Evolutionary conservation across 2,888 invertebrate genomes (phyloP), one percentile per base, ranked within the genome.

Genomic region (Sepioteuthis lessoniana): DNA sequence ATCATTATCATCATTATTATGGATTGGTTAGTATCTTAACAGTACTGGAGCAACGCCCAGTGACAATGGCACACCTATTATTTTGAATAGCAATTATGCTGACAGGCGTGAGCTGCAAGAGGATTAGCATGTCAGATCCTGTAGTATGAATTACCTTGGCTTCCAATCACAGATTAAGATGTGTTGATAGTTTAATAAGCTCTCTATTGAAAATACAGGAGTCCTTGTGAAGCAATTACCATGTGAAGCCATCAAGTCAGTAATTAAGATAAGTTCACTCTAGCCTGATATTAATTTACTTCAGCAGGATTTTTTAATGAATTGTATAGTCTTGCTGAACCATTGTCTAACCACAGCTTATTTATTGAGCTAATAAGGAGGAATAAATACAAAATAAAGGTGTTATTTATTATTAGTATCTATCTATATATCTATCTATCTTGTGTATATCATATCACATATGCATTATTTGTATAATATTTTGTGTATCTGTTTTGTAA

Each of bases 111-210:
- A 76, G 76, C 76, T 76, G 76, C 76, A 76, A 76, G 76, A 76
- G 76, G 76, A 76, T 76, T 76, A 76, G 76, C 76, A 76, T 76
- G 76, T 76, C 76, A 76, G n/a, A 76, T 76, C 76, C n/a, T 76
- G 76, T n/a, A 76, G 76, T n/a, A 76, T 13, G 35, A 76, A 76
- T 76, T 76, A 76, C 76, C 76, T 76, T 76, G 76, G 76, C 76
- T 76, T 76, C 76, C 76, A 76, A 76, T 76, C 76, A 76, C 35
- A 76, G 76, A 76, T 76, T 76, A 76, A 76, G 76, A 35, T 76
- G 76, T 76, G 76, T 35, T 16, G 76, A 76, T 76, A 76, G 76
- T 76, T 76, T 35, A 10, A 76, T 76, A 76, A 76, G 76, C 76
- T 76, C 76, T 76, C 76, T 76, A 76, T 76, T 76, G n/a, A 76